Conservation (phyloP, 2,797 vertebrate genomes). For the Acanthurus lineatus region DNA sequence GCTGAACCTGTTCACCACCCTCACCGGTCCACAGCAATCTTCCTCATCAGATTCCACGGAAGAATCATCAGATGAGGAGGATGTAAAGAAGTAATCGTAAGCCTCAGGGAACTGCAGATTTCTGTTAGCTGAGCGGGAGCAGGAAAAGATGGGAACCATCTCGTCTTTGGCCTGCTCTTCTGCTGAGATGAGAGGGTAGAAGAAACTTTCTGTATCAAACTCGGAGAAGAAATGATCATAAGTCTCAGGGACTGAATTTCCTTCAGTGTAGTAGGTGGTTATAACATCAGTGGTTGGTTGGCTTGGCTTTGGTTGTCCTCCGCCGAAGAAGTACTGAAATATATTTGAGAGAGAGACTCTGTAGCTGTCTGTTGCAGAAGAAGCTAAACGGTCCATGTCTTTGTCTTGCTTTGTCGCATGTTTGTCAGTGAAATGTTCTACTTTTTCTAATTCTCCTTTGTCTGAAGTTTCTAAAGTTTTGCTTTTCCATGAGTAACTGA, state of each 20-base stretch:
- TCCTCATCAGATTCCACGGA: conserved; percentile 81
- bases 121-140: conserved; percentile 66
- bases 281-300: conserved; percentile 49
- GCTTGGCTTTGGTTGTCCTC: conserved; percentile 56
- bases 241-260: conserved; percentile 87
- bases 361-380: conserved; percentile 61
- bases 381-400: conserved; percentile 40
- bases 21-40: conserved; percentile 65
- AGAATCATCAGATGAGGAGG: conserved; percentile 82
- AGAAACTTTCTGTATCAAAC: conserved; percentile 82
- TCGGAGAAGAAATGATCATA: conserved; percentile 94
- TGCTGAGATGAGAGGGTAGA: conserved; percentile 66
- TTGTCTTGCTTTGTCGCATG: conserved; percentile 8
- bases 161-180: conserved; percentile 53
- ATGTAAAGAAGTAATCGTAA: conserved; percentile 90
- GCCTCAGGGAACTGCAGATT: conserved; percentile 89
- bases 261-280: conserved; percentile 37
- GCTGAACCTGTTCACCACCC: conserved; percentile 74
- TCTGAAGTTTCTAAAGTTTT: conserved; percentile 55
- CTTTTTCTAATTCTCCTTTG: conserved; percentile 45
- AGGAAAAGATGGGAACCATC: conserved; percentile 77
- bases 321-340: conserved; percentile 79
- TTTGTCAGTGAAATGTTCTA: conserved; percentile 20
- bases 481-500: conserved; percentile 33
- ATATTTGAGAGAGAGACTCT: conserved; percentile 77